Percentiles rank a stretch among this genome's conserved stretches.
phyloP scores from a whole-genome alignment of 1,140 invertebrate genomes.

The Argopecten irradians region DNA sequence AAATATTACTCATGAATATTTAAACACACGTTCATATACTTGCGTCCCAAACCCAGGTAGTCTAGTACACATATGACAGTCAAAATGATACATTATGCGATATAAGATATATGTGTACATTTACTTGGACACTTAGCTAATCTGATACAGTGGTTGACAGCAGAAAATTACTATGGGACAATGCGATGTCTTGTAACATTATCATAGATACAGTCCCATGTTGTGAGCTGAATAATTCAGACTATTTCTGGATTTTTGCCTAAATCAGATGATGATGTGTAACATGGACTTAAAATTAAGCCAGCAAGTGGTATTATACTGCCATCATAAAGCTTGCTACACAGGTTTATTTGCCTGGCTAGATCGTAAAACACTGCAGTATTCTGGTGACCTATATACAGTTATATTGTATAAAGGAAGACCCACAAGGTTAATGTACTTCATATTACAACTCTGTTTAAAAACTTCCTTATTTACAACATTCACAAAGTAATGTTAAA shows the following conservation, averaged over 20 bases:
- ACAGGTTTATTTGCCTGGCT: not conserved
- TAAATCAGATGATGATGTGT: not conserved
- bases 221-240: not conserved
- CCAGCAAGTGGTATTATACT: slow-evolving; percentile 13
- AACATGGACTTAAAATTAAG: not conserved
- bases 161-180: slow-evolving; percentile 6
- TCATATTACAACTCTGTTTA: not conserved
- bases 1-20: slow-evolving; percentile 19
- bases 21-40: not conserved
- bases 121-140: not conserved
- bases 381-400: not conserved
- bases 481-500: too few relatives aligned
- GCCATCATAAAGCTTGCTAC: not conserved
- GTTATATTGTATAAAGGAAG: not conserved
- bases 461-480: not conserved
- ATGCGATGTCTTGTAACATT: not conserved
- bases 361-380: not conserved
- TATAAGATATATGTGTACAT: not conserved
- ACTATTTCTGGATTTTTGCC: not conserved
- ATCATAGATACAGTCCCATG: not conserved
- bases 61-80: not conserved
- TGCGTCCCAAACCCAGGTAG: not conserved
- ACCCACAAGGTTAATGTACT: not conserved
- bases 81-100: not conserved
- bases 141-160: not conserved